Evolutionary conservation across 2,113 vertebrate species (phyloP), one percentile per base, ranked within the genome.

Genomic region (Lepisosteus oculatus): DNA sequence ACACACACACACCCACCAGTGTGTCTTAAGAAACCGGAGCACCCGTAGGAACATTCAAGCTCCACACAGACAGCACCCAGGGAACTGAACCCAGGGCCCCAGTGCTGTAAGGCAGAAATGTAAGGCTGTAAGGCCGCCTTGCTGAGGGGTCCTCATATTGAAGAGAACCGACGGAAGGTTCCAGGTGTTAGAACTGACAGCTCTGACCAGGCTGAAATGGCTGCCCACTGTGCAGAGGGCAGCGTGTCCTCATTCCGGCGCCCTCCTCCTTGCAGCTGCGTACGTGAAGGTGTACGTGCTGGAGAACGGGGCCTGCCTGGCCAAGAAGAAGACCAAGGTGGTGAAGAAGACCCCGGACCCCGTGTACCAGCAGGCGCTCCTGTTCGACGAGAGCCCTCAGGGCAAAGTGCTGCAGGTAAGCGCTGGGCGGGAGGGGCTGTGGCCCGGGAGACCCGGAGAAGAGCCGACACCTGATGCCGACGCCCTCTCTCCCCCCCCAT

Each of bases 251-350:
- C 44, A 29, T 54, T 62, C 42, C 56, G 8, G 45, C 63, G 1
- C 72, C 72, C 2, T 0, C 42, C 68, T 51, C 17, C 71, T 76
- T 8, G 1, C 80, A 99, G 97, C 95, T 14, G 95, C 95, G 43
- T 99, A 99, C 0, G 93, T 98, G 55, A 99, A 99, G 77, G 95
- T 95, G 55, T 99, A 99, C 61, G 87, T 99, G 71, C 78, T 99
- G 80, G 96, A 99, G 86, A 97, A 96, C 0, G 97, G 97, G 0
- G 75, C 89, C 73, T 99, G 97, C 80, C 85, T 98, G 85, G 92
- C 96, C 78, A 99, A 99, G 88, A 98, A 98, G 90, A 99, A 99
- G 88, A 99, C 97, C 71, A 98, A 94, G 91, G 86, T 88, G 68
- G 93, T 95, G 78, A 99, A 97, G 90, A 97, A 93, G 86, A 95